Percentiles rank a stretch among this genome's conserved stretches.
Conservation (phyloP, 2,113 vertebrate species). For the Chlamydotis undulata region DNA sequence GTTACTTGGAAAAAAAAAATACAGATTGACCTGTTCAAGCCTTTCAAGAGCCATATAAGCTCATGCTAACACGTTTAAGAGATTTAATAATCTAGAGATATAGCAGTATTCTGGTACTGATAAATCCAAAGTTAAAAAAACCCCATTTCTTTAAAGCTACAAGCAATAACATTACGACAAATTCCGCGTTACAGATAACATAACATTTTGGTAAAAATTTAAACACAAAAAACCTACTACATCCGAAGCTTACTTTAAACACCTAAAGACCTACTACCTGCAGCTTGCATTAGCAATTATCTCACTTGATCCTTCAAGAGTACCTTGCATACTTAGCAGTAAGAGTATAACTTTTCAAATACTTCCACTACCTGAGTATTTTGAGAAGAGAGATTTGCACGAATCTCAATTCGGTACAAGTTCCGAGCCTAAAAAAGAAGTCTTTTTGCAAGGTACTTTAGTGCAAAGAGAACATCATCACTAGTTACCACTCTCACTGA, state of each 20-base stretch:
- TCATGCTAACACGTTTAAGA: not conserved
- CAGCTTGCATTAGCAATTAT: not conserved
- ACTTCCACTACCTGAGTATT: not conserved
- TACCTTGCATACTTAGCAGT: not conserved
- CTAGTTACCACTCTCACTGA: not conserved
- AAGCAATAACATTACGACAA: not conserved
- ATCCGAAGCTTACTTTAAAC: not conserved
- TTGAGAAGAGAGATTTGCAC: not conserved
- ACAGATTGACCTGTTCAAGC: not conserved
- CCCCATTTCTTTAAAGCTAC: not conserved
- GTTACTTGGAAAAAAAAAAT: not conserved
- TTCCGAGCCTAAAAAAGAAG: not conserved
- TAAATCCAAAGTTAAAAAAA: not conserved
- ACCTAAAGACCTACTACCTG: not conserved
- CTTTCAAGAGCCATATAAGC: not conserved
- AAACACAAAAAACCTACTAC: not conserved
- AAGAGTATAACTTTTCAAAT: not conserved
- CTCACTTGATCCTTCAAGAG: not conserved
- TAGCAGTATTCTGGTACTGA: not conserved
- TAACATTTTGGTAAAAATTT: not conserved
- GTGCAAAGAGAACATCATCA: not conserved
- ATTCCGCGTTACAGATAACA: fast-evolving
- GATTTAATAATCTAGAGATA: not conserved
- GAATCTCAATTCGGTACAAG: not conserved
- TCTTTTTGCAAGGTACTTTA: not conserved